A percentile compares a stretch with the other conserved stretches of the same genome.
These are phyloP conservation scores for Condylostylus longicornis DNA, from an alignment of 1,140 invertebrate genomes.

Conservation along the genomic window DNA sequence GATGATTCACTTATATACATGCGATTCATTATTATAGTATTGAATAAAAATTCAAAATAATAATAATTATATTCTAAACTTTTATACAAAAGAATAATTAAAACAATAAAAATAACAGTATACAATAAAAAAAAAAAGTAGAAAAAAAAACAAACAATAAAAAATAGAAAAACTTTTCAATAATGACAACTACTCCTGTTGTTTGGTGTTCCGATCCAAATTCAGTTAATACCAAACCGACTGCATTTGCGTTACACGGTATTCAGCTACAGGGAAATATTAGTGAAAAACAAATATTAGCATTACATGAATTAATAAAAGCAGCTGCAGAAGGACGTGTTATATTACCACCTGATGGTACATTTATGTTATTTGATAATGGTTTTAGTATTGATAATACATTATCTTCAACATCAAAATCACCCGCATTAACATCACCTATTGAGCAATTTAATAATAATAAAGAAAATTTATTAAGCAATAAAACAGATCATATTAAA, in stretches of 20 bases:
- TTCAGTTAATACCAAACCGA: slow-evolving; percentile 31
- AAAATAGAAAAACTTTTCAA: neutral
- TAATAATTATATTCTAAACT: too few species aligned
- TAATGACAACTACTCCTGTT: slow-evolving; percentile 28
- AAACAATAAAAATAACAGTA: too few species aligned
- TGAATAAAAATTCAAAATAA: too few species aligned
- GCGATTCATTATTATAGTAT: too few species aligned
- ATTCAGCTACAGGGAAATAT: slow-evolving; percentile 31
- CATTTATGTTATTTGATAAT: slow-evolving; percentile 27
- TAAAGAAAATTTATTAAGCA: too few species aligned
- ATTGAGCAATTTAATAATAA: too few species aligned
- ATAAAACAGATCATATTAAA: too few species aligned
- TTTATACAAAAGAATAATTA: too few species aligned
- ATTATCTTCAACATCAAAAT: too few species aligned
- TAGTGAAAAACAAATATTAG: slow-evolving; percentile 28
- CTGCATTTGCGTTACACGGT: slow-evolving; percentile 30
- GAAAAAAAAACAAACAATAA: neutral
- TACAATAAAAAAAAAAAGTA: neutral
- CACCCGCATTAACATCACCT: too few species aligned
- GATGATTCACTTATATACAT: too few species aligned
- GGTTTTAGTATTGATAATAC: slow-evolving; percentile 30
- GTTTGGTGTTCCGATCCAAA: slow-evolving; percentile 32
- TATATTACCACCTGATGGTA: slow-evolving; percentile 28
- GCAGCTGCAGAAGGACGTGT: slow-evolving; percentile 30
- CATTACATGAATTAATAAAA: slow-evolving; percentile 28